Evolutionary conservation across 2,113 vertebrate genomes (phyloP).

Genomic region (Salvelinus sp.): DNA sequence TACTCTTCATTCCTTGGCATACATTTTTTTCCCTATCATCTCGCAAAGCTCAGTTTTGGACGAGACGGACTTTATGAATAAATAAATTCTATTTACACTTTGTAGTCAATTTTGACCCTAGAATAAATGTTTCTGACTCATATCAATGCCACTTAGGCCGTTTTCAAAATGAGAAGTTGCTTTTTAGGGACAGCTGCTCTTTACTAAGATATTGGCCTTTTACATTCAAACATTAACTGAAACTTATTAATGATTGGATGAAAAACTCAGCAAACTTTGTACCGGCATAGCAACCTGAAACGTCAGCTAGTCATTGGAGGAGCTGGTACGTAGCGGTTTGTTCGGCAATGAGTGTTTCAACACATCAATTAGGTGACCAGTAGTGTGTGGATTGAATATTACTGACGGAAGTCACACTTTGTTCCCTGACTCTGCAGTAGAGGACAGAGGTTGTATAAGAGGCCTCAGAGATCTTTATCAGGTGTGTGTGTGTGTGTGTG

Average conservation of each 20-base stretch:
- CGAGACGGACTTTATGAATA: too few species aligned
- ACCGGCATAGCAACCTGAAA: conserved; percentile 24
- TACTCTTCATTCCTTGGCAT: too few species aligned
- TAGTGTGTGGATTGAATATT: background rate
- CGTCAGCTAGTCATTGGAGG: too few species aligned
- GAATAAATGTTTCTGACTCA: too few species aligned
- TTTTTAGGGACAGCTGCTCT: too few species aligned
- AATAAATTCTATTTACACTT: too few species aligned
- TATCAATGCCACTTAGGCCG: too few species aligned
- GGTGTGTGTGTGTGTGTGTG: background rate
- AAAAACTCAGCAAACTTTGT: background rate
- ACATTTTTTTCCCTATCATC: too few species aligned
- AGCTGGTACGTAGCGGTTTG: background rate
- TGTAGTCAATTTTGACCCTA: too few species aligned
- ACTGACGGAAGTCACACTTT: background rate
- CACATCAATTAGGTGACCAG: background rate
- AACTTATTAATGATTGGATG: conserved; percentile 38
- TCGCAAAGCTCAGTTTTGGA: too few species aligned
- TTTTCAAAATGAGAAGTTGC: too few species aligned
- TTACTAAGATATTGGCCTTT: conserved; percentile 21
- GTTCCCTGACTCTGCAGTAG: background rate
- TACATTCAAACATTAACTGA: conserved; percentile 55
- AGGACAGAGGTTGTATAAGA: background rate
- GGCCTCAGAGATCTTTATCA: background rate
- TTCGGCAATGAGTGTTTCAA: background rate